Conservation (phyloP, 2,113 vertebrate genomes). For the Nyctibius bracteatus region DNA sequence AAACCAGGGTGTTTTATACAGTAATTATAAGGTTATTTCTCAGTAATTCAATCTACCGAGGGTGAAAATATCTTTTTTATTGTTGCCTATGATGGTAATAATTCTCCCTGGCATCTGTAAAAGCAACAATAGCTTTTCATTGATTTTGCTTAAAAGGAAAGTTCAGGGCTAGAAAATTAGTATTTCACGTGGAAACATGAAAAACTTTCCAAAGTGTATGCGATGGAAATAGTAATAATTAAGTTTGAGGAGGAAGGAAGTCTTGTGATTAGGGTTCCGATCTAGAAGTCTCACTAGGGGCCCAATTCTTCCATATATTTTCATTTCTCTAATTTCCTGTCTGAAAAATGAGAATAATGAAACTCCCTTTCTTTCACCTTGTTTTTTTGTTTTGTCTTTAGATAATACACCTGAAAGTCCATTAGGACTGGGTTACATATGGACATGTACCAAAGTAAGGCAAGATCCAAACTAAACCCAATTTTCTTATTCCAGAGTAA, state of each 20-base stretch:
- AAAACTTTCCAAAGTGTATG: slow-evolving; percentile 42
- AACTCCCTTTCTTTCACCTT: not conserved
- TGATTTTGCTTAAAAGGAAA: slow-evolving; percentile 63
- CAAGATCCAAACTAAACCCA: not conserved
- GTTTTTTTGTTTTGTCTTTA: slow-evolving; percentile 19
- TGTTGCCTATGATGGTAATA: slow-evolving; percentile 38
- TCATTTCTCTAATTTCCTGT: slow-evolving; percentile 16
- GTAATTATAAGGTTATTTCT: slow-evolving; percentile 57
- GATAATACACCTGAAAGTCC: not conserved
- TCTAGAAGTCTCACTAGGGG: not conserved
- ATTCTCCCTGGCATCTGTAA: slow-evolving; percentile 49
- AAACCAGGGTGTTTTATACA: slow-evolving; percentile 37
- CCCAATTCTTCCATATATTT: not conserved
- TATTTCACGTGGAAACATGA: slow-evolving; percentile 43
- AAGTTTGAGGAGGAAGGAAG: not conserved
- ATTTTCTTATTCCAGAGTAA: not conserved
- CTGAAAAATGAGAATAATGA: slow-evolving; percentile 1
- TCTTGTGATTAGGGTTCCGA: not conserved
- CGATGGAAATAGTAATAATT: not conserved
- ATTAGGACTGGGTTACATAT: not conserved
- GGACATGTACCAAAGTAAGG: not conserved
- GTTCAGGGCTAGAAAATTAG: slow-evolving; percentile 44
- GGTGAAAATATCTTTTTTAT: slow-evolving; percentile 56
- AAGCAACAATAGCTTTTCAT: slow-evolving; percentile 60
- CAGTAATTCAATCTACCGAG: slow-evolving; percentile 32